A percentile compares a stretch with the other conserved stretches of the same genome.
These are phyloP conservation scores for Lordiphosa andalusiaca DNA, from an alignment of 2,888 invertebrate species.

Conservation along the genomic window DNA sequence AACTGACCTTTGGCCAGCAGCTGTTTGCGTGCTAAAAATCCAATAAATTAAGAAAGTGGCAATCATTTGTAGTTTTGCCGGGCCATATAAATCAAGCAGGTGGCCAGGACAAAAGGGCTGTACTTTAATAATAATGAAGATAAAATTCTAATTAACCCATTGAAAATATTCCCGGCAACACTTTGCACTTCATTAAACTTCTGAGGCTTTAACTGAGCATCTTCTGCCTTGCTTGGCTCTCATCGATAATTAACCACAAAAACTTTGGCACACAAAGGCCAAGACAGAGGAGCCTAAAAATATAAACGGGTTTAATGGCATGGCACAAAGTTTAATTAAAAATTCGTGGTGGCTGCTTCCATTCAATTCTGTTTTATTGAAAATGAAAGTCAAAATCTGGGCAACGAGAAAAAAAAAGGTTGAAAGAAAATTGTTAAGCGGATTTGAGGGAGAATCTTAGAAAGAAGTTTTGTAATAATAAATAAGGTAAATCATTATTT, in stretches of 20 bases:
- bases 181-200: slow-evolving; percentile 75
- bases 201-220: slow-evolving; percentile 42
- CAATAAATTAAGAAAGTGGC: slow-evolving; percentile 67
- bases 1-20: slow-evolving; percentile 19
- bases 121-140: slow-evolving; percentile 9
- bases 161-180: slow-evolving; percentile 46
- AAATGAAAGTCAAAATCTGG: slow-evolving; percentile 37
- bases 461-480: slow-evolving; percentile 16
- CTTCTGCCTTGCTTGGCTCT: slow-evolving; percentile 19
- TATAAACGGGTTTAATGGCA: slow-evolving; percentile 40
- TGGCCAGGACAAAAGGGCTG: slow-evolving; percentile 34
- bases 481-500: slow-evolving; percentile 6
- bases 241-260: slow-evolving; percentile 70
- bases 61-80: slow-evolving; percentile 59
- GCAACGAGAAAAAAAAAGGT: slow-evolving; percentile 21
- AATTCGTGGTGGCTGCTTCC: slow-evolving; percentile 41
- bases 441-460: slow-evolving; percentile 37
- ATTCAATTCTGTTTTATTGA: slow-evolving; percentile 33
- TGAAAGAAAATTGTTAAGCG: slow-evolving; percentile 35
- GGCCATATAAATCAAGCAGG: slow-evolving; percentile 33
- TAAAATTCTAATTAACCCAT: slow-evolving; percentile 56
- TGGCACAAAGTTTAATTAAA: slow-evolving; percentile 65
- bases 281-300: slow-evolving; percentile 22
- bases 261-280: slow-evolving; percentile 59
- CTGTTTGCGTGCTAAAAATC: slow-evolving; percentile 60